Evolutionary conservation across 2,888 invertebrate species (phyloP).

Genomic region (Mythimna vitellina): DNA sequence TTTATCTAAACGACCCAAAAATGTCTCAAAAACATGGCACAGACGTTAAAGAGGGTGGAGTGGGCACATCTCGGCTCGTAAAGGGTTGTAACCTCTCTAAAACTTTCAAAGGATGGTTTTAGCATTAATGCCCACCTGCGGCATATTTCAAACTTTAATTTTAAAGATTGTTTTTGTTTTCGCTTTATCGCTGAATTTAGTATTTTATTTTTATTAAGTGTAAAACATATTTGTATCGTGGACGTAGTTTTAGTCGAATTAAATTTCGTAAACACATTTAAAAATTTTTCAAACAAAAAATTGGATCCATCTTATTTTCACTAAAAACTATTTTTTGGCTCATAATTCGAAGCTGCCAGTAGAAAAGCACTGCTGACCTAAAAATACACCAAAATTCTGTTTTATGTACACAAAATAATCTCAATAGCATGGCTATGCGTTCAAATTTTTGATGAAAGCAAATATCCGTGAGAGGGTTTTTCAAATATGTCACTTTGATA

Average conservation of each 20-base stretch:
- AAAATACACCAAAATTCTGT: neutral
- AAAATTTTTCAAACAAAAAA: neutral
- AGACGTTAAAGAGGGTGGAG: conserved; percentile 20
- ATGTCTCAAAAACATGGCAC: conserved; percentile 24
- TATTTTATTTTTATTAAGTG: neutral
- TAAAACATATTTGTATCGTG: neutral
- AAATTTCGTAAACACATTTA: neutral
- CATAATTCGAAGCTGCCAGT: neutral
- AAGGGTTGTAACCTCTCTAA: conserved; percentile 28
- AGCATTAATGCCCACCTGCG: conserved; percentile 22
- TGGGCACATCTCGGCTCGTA: conserved; percentile 14
- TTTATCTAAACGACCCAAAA: conserved; percentile 25
- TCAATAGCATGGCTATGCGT: neutral
- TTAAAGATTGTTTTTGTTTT: neutral
- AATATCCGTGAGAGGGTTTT: neutral
- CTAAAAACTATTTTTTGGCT: neutral
- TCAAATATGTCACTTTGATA: neutral
- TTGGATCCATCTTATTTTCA: neutral
- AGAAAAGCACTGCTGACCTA: neutral
- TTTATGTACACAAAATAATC: neutral
- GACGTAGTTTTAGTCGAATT: neutral
- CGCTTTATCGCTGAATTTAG: neutral
- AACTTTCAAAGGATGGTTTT: conserved; percentile 43
- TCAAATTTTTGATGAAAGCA: conserved; percentile 2
- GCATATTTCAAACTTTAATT: conserved; percentile 31